phyloP scores from a whole-genome alignment of 2,113 vertebrate species.

The Pipa parva region DNA sequence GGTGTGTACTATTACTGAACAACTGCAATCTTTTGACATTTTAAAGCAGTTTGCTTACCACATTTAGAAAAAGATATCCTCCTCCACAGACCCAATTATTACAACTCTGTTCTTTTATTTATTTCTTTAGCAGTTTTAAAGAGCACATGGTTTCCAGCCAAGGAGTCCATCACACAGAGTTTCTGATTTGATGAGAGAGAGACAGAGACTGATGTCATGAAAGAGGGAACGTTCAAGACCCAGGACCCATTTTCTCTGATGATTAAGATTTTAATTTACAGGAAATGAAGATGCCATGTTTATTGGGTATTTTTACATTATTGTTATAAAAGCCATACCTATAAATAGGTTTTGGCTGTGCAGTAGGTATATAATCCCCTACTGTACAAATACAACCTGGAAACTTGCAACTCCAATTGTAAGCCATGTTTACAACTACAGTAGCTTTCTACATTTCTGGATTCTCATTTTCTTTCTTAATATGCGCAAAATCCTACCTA shows the following conservation, averaged over 20 bases:
- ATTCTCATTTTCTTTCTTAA: no score
- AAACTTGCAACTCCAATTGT: no score
- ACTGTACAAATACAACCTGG: no score
- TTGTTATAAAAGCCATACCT: no score
- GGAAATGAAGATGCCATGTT: slow-evolving; percentile 28
- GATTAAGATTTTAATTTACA: slow-evolving; percentile 22
- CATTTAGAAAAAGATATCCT: slow-evolving; percentile 1
- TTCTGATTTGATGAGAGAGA: slow-evolving; percentile 36
- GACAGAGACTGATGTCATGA: slow-evolving; percentile 21
- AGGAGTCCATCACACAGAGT: slow-evolving; percentile 25
- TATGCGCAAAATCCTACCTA: no score
- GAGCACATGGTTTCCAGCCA: slow-evolving; percentile 33
- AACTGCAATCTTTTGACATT: no score
- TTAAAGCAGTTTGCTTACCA: neutral
- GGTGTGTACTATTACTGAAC: no score
- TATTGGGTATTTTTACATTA: no score
- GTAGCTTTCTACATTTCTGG: no score
- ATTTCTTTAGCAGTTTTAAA: slow-evolving; percentile 40
- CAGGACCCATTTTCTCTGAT: slow-evolving; percentile 29
- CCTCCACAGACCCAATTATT: slow-evolving; percentile 29
- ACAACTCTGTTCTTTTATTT: slow-evolving; percentile 35
- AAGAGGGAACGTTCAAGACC: slow-evolving; percentile 23
- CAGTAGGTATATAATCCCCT: no score
- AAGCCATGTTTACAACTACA: no score
- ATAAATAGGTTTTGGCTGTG: no score